Evolutionary conservation across 2,888 invertebrate genomes (phyloP).

Genomic region (Cosmia pyralina): DNA sequence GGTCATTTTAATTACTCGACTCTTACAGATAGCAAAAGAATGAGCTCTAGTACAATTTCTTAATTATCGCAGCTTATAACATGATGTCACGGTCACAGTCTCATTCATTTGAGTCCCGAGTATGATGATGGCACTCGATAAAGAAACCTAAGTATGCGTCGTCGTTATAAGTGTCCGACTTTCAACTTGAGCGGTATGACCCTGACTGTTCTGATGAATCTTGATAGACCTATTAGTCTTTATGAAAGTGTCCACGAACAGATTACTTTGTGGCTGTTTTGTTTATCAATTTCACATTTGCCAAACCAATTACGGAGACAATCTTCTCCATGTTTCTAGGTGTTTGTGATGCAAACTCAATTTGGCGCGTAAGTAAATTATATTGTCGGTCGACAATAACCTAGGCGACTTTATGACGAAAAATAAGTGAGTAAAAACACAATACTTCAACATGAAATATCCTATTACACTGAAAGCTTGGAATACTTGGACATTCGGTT

Average conservation of each 20-base stretch:
- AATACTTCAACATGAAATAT: slow-evolving; percentile 31
- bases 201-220: slow-evolving; percentile 17
- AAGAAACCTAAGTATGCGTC: slow-evolving; percentile 31
- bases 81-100: slow-evolving; percentile 52
- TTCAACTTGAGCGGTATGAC: slow-evolving; percentile 35
- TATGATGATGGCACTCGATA: slow-evolving; percentile 51
- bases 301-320: slow-evolving; percentile 4
- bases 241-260: slow-evolving; percentile 6
- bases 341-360: slow-evolving; percentile 11
- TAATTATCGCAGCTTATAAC: slow-evolving; percentile 46
- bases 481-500: slow-evolving; percentile 26
- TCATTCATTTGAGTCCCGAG: slow-evolving; percentile 53
- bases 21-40: slow-evolving; percentile 16
- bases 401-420: background rate
- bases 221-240: slow-evolving; percentile 14
- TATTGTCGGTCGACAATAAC: background rate
- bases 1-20: slow-evolving; percentile 44
- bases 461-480: slow-evolving; percentile 21
- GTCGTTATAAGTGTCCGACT: slow-evolving; percentile 23
- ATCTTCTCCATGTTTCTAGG: background rate
- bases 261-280: background rate
- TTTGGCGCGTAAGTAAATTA: slow-evolving; percentile 2
- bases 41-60: slow-evolving; percentile 33
- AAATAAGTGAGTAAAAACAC: background rate
- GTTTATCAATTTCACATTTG: slow-evolving; percentile 1